Percentiles rank a stretch among this genome's conserved stretches.
phyloP scores from a whole-genome alignment of 2,797 vertebrate genomes.

The Chaunax sp. region DNA sequence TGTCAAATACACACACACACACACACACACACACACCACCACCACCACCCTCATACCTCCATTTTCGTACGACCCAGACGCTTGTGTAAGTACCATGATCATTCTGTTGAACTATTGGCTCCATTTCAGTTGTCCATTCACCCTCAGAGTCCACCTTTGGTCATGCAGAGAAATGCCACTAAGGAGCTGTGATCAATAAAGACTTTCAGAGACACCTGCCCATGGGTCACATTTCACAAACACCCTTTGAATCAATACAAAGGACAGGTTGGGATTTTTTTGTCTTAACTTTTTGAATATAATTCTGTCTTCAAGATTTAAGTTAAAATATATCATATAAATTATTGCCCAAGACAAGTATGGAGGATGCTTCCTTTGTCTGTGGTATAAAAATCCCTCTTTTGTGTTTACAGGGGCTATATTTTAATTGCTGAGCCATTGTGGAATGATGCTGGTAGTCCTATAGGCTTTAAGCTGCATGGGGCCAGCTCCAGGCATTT shows the following conservation, averaged over 20 bases:
- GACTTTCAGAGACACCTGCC: slow-evolving; percentile 52
- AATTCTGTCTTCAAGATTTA: background rate
- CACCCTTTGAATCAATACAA: slow-evolving; percentile 19
- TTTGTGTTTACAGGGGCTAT: background rate
- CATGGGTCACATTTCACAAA: slow-evolving; percentile 58
- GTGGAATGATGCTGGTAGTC: background rate
- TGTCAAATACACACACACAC: no score
- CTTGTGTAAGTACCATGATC: slow-evolving; percentile 62
- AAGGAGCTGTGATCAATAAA: slow-evolving; percentile 76
- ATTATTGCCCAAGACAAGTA: background rate
- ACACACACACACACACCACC: no score
- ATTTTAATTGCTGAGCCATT: slow-evolving; percentile 8
- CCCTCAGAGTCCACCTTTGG: slow-evolving; percentile 40
- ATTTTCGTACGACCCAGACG: slow-evolving; percentile 38
- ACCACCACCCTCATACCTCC: background rate
- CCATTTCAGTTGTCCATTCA: slow-evolving; percentile 59
- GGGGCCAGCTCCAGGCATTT: slow-evolving; percentile 8
- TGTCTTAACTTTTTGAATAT: background rate
- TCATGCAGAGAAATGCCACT: slow-evolving; percentile 54
- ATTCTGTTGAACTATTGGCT: slow-evolving; percentile 69
- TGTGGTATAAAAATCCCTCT: background rate
- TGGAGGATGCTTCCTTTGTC: background rate
- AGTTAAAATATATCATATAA: background rate
- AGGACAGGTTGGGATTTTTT: background rate
- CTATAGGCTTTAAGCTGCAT: slow-evolving; percentile 14